Conservation (phyloP, 2,113 vertebrate genomes). For the Picathartes gymnocephalus region DNA sequence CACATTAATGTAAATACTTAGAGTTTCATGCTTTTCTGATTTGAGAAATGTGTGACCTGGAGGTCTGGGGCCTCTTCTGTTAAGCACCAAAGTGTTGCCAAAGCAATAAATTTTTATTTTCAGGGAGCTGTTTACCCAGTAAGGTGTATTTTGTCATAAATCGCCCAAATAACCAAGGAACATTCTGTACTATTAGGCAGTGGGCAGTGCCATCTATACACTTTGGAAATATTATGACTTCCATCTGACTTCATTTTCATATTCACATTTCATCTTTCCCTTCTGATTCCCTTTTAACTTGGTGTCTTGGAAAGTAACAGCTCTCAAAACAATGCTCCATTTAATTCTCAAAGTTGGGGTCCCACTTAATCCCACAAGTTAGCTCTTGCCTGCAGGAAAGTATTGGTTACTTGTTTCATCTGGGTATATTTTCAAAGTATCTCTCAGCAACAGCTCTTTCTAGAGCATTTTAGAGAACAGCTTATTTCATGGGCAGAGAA, state of each 20-base stretch:
- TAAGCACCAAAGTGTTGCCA: not conserved
- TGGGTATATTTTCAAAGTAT: not conserved
- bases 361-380: not conserved
- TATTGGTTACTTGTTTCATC: not conserved
- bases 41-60: conserved; percentile 5
- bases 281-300: not conserved
- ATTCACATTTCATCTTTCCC: not conserved
- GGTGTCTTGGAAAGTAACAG: not conserved
- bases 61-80: not conserved
- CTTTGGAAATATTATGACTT: not conserved
- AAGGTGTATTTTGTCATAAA: not conserved
- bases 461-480: not conserved
- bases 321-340: not conserved
- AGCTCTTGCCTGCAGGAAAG: not conserved
- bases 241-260: not conserved
- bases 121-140: not conserved
- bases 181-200: not conserved
- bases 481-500: not conserved
- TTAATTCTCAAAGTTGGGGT: not conserved
- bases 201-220: not conserved
- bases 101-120: not conserved
- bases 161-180: not conserved
- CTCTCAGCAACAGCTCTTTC: not conserved
- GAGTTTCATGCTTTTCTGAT: not conserved
- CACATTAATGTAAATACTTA: not conserved